phyloP scores from a whole-genome alignment of 2,888 invertebrate genomes.

The Pyrrhosoma nymphula region DNA sequence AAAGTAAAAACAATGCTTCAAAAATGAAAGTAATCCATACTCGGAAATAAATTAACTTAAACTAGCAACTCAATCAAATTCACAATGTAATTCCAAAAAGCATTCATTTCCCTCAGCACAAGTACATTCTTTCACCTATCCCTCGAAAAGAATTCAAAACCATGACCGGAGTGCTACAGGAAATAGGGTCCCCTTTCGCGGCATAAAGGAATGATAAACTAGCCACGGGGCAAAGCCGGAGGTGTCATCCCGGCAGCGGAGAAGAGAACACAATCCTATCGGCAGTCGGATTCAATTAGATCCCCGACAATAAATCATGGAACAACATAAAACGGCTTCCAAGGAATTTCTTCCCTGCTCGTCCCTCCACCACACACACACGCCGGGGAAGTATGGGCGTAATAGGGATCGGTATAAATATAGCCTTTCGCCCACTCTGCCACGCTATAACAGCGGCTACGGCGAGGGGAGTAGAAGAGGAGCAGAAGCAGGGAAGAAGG shows the following conservation, averaged over 20 bases:
- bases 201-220: background rate
- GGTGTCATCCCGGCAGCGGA: constrained; percentile 1
- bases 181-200: background rate
- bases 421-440: constrained; percentile 46
- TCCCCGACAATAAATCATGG: constrained; percentile 20
- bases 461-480: background rate
- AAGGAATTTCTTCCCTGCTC: background rate
- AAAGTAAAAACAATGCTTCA: no score
- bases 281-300: constrained; percentile 31
- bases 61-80: no score
- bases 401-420: constrained; percentile 44
- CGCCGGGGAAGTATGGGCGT: background rate
- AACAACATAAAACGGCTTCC: constrained; percentile 39
- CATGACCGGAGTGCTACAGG: background rate
- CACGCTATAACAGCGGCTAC: background rate
- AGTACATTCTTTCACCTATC: no score
- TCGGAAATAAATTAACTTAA: no score
- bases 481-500: background rate
- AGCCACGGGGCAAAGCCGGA: background rate
- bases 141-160: background rate
- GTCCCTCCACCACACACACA: background rate
- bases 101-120: no score
- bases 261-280: constrained; percentile 32
- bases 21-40: no score
- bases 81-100: no score